Evolutionary conservation across 1,140 invertebrate genomes (phyloP).

Genomic region (Drosophila bipectinata): DNA sequence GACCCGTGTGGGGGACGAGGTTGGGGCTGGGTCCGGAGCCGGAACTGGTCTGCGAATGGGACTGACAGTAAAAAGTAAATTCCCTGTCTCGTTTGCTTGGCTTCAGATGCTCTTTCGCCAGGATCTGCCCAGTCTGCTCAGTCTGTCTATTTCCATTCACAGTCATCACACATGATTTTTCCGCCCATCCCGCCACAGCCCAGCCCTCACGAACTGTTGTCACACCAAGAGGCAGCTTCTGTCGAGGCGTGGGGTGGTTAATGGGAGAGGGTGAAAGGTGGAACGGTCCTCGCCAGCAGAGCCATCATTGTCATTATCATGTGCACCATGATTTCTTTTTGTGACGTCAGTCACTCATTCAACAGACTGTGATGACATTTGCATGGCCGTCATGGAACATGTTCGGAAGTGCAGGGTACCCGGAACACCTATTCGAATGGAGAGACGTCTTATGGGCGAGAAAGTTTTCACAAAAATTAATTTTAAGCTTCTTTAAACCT

Average conservation of each 20-base stretch:
- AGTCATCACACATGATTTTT: slow-evolving; percentile 66
- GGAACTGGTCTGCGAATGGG: slow-evolving; percentile 13
- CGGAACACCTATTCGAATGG: neutral
- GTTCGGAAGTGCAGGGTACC: slow-evolving; percentile 4
- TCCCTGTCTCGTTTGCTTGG: slow-evolving; percentile 49
- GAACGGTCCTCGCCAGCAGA: slow-evolving; percentile 31
- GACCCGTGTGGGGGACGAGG: slow-evolving; percentile 12
- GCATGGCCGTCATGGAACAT: slow-evolving; percentile 15
- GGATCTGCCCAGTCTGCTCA: slow-evolving; percentile 1
- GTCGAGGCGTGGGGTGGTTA: neutral
- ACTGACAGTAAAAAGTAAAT: slow-evolving; percentile 67
- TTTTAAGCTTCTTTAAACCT: slow-evolving; percentile 18
- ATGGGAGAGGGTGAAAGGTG: neutral
- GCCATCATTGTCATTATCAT: slow-evolving; percentile 80
- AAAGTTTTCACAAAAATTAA: slow-evolving; percentile 8
- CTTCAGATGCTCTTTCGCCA: slow-evolving; percentile 5
- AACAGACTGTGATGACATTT: slow-evolving; percentile 58
- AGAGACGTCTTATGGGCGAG: neutral
- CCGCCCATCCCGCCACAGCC: slow-evolving; percentile 4
- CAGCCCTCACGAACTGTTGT: slow-evolving; percentile 59
- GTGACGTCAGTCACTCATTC: slow-evolving; percentile 46
- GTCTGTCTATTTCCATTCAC: slow-evolving; percentile 44
- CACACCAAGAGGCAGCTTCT: slow-evolving; percentile 33
- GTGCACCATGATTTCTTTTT: slow-evolving; percentile 73
- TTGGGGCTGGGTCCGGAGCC: neutral